Base-by-base conservation (phyloP, 2,888 invertebrate genomes). In the Eilema sororculum region DNA sequence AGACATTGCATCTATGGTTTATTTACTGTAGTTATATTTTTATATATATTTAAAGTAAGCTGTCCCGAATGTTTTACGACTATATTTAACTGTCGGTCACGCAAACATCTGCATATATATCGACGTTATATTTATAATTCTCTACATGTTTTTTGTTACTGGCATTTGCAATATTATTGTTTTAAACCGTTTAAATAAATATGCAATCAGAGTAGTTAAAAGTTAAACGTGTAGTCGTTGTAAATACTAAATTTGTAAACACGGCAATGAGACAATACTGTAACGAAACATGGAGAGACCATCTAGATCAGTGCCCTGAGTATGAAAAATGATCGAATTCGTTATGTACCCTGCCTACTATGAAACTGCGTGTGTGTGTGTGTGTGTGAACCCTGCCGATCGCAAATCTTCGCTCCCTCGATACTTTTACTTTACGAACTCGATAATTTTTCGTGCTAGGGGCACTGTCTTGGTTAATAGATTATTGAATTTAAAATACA, bases 1-100 rank as follows among this genome's bases (percentile, higher is more conserved):
- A 65, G 22, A 22, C 28, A 65, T 65, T 28, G 30, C 52, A 56
- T 65, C 22, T 52, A 56, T 25, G 41, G 64, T 65, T 65, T 56
- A 30, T 56, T 56, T n/a, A 65, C 28, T 65, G 30, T 56, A 28
- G 16, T 30, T 30, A 22, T 20, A 52, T 28, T 46, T n/a, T 37
- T 24, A 16, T 63, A 9, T 10, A n/a, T n/a, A 20, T 33, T n/a
- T 30, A 9, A 10, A 5, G n/a, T 60, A 60, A 60, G 30, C 46
- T 20, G 25, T 58, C 25, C 16, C 4, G 16, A 12, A 12, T 22
- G 30, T 37, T 37, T 62, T 37, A n/a, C n/a, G n/a, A n/a, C n/a
- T n/a, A 37, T 61, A 41, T 62, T 65, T 52, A 52, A 52, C 13
- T 65, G 52, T 56, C 13, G 22, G n/a, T 22, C 22, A 56, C 9